Percentiles rank a stretch among this genome's conserved stretches.
These are phyloP conservation scores for Drosophila novamexicana DNA, from an alignment of 1,140 invertebrate genomes.

Conservation along the genomic window DNA sequence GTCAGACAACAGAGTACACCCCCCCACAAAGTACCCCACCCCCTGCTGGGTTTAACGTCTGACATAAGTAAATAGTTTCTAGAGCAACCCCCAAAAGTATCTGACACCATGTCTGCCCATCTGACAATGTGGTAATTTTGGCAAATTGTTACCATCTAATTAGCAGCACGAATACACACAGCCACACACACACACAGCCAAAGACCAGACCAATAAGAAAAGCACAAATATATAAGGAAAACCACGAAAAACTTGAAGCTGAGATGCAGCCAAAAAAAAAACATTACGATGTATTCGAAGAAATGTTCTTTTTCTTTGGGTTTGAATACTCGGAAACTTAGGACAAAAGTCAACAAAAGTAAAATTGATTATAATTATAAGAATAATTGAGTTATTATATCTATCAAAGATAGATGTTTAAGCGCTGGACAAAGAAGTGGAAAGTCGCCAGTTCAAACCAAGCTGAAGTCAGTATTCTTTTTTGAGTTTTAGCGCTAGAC, in stretches of 20 bases:
- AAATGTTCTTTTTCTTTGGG: neutral
- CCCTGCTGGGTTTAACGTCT: neutral
- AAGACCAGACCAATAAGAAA: neutral
- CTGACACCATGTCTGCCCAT: conserved; percentile 15
- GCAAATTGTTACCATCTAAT: conserved; percentile 47
- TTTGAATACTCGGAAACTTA: neutral
- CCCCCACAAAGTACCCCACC: neutral
- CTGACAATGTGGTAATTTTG: conserved; percentile 43
- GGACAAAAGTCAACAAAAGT: neutral
- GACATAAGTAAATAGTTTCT: conserved; percentile 45
- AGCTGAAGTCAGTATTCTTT: no score
- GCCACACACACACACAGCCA: conserved; percentile 3
- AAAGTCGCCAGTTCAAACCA: no score
- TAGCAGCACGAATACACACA: conserved; percentile 15
- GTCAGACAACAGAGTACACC: conserved; percentile 22
- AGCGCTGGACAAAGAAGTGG: no score
- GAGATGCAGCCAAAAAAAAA: neutral
- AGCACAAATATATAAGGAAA: conserved; percentile 1
- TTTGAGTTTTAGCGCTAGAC: no score
- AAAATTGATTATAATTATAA: neutral
- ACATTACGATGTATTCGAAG: neutral
- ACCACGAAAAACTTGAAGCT: neutral
- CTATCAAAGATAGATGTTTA: no score
- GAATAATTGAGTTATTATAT: no score
- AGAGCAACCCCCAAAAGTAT: neutral